These are phyloP conservation scores for Timandra comae DNA, from an alignment of 2,888 invertebrate genomes.

Conservation along the genomic window DNA sequence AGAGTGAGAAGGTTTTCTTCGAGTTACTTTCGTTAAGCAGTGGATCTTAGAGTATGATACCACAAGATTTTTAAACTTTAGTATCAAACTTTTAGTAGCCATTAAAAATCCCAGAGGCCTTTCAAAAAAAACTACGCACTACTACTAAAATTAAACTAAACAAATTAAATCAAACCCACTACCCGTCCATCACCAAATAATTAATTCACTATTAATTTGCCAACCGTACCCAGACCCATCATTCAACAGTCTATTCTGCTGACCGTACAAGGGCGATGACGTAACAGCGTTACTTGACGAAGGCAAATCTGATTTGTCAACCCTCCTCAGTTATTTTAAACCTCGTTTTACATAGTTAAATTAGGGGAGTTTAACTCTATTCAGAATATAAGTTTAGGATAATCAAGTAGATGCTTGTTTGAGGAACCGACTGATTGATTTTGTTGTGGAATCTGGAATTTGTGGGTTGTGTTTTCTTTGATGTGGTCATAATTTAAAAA, in stretches of 20 bases:
- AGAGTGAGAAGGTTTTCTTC: too few species aligned
- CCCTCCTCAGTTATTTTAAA: slow-evolving; percentile 73
- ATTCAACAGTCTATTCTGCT: slow-evolving; percentile 29
- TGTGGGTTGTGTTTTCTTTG: too few species aligned
- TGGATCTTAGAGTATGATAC: too few species aligned
- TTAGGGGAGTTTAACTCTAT: slow-evolving; percentile 18
- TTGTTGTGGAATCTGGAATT: too few species aligned
- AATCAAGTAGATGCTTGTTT: not conserved
- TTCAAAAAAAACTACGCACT: not conserved
- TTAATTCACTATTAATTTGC: slow-evolving; percentile 1
- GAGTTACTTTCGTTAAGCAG: too few species aligned
- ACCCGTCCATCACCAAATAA: not conserved
- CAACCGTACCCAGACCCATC: slow-evolving; percentile 2
- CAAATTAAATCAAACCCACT: not conserved
- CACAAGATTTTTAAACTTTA: too few species aligned
- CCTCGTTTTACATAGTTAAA: slow-evolving; percentile 64
- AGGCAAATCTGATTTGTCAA: slow-evolving; percentile 71
- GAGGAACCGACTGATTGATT: too few species aligned
- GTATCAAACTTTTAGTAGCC: too few species aligned
- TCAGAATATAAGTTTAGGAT: not conserved
- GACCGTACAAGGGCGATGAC: slow-evolving; percentile 44
- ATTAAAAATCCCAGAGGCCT: too few species aligned
- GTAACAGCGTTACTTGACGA: slow-evolving; percentile 71
- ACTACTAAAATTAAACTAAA: not conserved
- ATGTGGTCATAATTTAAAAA: too few species aligned